Base-by-base conservation (phyloP, 2,113 vertebrate species). In the Equus quagga region DNA sequence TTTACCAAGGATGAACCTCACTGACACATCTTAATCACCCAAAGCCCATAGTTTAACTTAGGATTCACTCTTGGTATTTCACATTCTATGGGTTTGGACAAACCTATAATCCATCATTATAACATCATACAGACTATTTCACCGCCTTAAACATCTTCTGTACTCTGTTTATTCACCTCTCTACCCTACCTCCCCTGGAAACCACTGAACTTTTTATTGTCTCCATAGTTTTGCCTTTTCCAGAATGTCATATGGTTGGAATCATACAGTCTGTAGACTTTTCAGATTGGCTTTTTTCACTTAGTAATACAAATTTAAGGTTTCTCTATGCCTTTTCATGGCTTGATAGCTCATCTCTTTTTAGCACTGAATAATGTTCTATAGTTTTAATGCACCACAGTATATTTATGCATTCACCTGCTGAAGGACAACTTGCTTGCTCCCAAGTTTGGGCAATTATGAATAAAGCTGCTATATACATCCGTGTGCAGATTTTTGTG, bases 141-240 rank as follows among this genome's bases (percentile, higher is more conserved):
- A 82, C 58, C 24, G 21, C 41, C 49, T 24, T 21, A 49, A 62
- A 80, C 65, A 23, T 84, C 18, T 23, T 70, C 51, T 70, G 5
- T 83, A 58, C 26, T 51, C 41, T 67, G 9, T 23, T 60, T 75
- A 33, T 24, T 91, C 33, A 78, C 44, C 54, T 60, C 36, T 67
- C 60, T 49, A 33, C 4, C 10, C 56, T 76, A 85, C 19, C 24
- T 60, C 41, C 21, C 70, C 17, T 84, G 31, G 31, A 76, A 90
- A 78, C 26, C 65, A 91, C 23, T 67, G 26, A 46, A 49, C 17
- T 67, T 69, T 76, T 54, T 36, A 76, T 51, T 33, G 5, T 76
- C 36, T 31, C 70, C 36, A 76, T 44, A 94, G 65, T 64, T 94
- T 89, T 82, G 28, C 4, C 58, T 95, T 82, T 95, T 58, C 58